Evolutionary conservation across 2,888 invertebrate species (phyloP), one percentile per base, ranked within the genome.

Genomic region (Oscheius myriophilus): DNA sequence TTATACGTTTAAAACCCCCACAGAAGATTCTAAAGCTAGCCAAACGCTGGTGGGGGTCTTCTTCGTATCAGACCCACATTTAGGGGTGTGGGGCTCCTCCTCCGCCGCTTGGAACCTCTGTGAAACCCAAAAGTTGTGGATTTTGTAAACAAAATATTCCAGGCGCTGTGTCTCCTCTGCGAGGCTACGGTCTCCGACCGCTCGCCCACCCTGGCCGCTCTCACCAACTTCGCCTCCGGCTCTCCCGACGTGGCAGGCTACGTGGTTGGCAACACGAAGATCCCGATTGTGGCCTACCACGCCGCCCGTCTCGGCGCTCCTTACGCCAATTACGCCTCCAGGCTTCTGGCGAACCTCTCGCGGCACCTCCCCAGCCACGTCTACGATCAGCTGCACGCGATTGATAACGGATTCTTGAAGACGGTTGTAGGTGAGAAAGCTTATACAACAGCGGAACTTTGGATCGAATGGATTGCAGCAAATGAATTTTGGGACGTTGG

Each of bases 171-270:
- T 46, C 25, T 67, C 2, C 66, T 80, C 54, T 76, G 75, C 54
- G 75, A 73, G 43, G 71, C 67, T 45, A 76, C 80, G 23, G 54
- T 72, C 3, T 72, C 80, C 21, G 80, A 80, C 51, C 71, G 79
- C 6, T 69, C 72, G 2, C 75, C 73, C 21, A 75, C 74, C 21
- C 49, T 79, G 21, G 75, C 80, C 4, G 78, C 76, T 7, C 67
- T 80, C 57, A 78, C 77, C n/a, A 80, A 80, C 59, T 80, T 73
- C 70, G 69, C 75, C 7, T 79, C 80, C 4, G 72, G 77, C 39
- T 78, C 78, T 1, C 62, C 72, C 25, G 76, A 75, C 43, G 73
- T 70, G 11, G 77, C 78, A 18, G 70, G 77, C 41, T 76, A 64
- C 46, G 67, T 80, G 25, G 70, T 80, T 21, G 53, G 54, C 12